These are phyloP conservation scores for Eulemur albifrons DNA, from an alignment of 2,797 vertebrate species.

Conservation along the genomic window DNA sequence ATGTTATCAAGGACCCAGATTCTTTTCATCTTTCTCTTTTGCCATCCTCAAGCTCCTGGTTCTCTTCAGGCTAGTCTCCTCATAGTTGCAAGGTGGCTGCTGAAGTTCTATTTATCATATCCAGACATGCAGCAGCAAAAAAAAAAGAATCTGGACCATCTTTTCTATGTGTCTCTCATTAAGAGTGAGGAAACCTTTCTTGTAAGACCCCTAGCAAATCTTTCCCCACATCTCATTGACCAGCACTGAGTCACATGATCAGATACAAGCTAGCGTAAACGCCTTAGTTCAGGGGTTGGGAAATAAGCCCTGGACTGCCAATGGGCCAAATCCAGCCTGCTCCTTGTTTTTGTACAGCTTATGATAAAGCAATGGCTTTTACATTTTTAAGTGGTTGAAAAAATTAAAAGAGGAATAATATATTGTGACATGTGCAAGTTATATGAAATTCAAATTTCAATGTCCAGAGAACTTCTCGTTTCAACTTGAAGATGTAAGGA, in stretches of 20 bases:
- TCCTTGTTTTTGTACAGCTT: not conserved
- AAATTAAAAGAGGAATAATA: not conserved
- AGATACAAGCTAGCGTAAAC: constrained; percentile 4
- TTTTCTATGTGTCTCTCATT: not conserved
- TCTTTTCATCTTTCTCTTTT: constrained; percentile 27
- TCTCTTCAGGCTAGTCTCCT: not conserved
- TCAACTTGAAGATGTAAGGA: not conserved
- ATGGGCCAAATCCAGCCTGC: not conserved
- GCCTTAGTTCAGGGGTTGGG: not conserved
- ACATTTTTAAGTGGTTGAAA: not conserved
- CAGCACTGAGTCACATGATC: not conserved
- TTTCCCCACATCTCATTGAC: not conserved
- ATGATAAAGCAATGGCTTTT: not conserved
- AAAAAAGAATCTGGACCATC: not conserved
- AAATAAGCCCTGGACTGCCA: not conserved
- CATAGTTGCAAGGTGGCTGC: not conserved
- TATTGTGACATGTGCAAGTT: constrained; percentile 3
- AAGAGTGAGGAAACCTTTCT: not conserved
- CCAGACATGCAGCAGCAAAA: not conserved
- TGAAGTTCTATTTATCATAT: not conserved
- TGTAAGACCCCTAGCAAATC: not conserved
- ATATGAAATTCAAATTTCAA: constrained; percentile 26
- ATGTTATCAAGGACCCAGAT: not conserved
- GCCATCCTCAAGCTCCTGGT: not conserved
- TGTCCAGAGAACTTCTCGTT: not conserved